Conservation (phyloP, 2,113 vertebrate genomes). For the Monopterus albus region DNA sequence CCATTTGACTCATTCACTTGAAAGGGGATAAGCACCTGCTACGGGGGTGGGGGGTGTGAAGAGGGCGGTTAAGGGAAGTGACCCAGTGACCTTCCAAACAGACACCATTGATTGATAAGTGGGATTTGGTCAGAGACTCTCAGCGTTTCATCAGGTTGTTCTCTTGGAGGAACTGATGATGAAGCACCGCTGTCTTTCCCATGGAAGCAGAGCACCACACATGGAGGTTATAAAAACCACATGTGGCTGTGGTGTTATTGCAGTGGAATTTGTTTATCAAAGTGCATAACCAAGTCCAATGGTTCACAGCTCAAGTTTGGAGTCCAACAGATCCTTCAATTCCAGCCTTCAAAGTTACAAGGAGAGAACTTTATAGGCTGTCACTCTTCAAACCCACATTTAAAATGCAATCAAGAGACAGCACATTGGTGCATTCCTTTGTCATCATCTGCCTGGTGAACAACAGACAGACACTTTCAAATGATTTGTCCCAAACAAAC, state of each 20-base stretch:
- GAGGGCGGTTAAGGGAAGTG: not conserved
- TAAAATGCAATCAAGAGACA: slow-evolving; percentile 3
- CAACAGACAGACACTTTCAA: not conserved
- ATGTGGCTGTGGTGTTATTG: slow-evolving; percentile 38
- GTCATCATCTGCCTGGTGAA: slow-evolving; percentile 20
- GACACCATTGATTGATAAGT: slow-evolving; percentile 20
- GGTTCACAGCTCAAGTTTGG: slow-evolving; percentile 24
- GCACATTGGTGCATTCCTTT: not conserved
- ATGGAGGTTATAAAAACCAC: slow-evolving; percentile 46
- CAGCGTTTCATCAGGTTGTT: slow-evolving; percentile 2
- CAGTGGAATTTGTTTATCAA: slow-evolving; percentile 38
- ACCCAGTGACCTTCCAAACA: slow-evolving; percentile 39
- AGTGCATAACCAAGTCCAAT: slow-evolving; percentile 12
- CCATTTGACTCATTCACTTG: slow-evolving; percentile 73
- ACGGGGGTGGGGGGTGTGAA: not conserved
- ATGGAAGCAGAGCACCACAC: slow-evolving; percentile 26
- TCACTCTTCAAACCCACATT: slow-evolving; percentile 8
- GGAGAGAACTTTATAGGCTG: slow-evolving; percentile 11
- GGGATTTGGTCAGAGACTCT: slow-evolving; percentile 22
- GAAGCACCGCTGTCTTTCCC: slow-evolving; percentile 25
- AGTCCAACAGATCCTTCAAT: slow-evolving; percentile 14
- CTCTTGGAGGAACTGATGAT: slow-evolving; percentile 3
- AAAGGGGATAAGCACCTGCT: slow-evolving; percentile 71
- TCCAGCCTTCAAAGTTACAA: slow-evolving; percentile 12
- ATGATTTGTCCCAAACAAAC: slow-evolving; percentile 45